These are phyloP conservation scores for Galerucella nymphaeae DNA, from an alignment of 2,888 invertebrate species.

Conservation along the genomic window DNA sequence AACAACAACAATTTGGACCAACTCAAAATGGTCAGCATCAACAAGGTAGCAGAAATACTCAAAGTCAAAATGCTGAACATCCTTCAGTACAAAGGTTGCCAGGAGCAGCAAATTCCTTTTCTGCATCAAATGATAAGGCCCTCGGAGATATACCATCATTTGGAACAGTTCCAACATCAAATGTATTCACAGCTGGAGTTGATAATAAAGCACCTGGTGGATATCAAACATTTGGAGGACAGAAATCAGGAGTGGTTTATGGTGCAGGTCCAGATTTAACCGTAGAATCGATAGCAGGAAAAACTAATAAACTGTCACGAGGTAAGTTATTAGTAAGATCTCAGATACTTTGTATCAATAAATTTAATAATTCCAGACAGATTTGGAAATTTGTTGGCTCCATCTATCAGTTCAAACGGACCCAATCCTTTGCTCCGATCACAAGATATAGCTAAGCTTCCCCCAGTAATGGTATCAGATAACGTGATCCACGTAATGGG, in stretches of 20 bases:
- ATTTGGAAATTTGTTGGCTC: constrained; percentile 13
- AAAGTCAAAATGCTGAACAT: not conserved
- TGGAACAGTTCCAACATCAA: not conserved
- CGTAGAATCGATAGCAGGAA: not conserved
- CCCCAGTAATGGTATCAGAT: constrained; percentile 66
- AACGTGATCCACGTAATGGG: constrained; percentile 66
- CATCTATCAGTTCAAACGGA: constrained; percentile 20
- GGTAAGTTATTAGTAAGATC: not conserved
- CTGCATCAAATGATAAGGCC: not conserved
- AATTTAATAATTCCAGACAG: constrained; percentile 18
- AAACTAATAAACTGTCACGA: not conserved
- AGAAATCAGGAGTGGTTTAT: no score
- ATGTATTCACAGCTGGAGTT: not conserved
- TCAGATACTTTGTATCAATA: not conserved
- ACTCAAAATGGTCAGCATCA: no score
- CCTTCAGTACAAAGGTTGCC: not conserved
- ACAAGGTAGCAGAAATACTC: not conserved
- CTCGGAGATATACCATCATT: not conserved
- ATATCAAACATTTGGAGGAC: not conserved
- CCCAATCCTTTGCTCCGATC: constrained; percentile 41
- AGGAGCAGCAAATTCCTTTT: not conserved
- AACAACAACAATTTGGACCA: no score
- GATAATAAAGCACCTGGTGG: not conserved
- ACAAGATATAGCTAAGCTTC: constrained; percentile 43
- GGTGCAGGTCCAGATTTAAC: not conserved